These are phyloP conservation scores for Sorex fumeus DNA, from an alignment of 2,113 vertebrate genomes.

Conservation along the genomic window DNA sequence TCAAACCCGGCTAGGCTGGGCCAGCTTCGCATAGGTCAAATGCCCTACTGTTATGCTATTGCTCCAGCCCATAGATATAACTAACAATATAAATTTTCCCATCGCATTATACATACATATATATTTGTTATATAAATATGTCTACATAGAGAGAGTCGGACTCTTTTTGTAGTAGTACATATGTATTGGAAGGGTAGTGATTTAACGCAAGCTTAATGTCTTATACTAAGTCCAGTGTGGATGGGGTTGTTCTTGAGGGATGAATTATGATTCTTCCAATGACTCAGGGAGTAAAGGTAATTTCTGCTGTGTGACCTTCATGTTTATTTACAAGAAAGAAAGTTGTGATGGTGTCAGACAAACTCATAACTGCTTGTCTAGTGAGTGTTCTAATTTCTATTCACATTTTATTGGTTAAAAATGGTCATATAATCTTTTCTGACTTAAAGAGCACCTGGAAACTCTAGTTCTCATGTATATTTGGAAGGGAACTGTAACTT, in stretches of 20 bases:
- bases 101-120: not conserved
- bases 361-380: not conserved
- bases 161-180: slow-evolving; percentile 1
- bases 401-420: not conserved
- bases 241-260: not conserved
- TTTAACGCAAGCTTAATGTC: not conserved
- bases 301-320: not conserved
- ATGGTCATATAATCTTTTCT: not conserved
- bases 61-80: no score
- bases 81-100: not conserved
- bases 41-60: no score
- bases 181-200: not conserved
- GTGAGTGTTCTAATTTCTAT: not conserved
- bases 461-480: not conserved
- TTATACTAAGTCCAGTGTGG: not conserved
- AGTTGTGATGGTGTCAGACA: not conserved
- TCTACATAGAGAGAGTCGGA: not conserved
- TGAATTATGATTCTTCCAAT: not conserved
- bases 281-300: not conserved
- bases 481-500: not conserved
- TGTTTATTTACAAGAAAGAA: not conserved
- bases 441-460: not conserved
- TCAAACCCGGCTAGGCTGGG: no score
- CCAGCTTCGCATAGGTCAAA: no score
- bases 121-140: no score